These are phyloP conservation scores for Acipenser transmontanus DNA, from an alignment of 2,797 vertebrate species.

Conservation along the genomic window DNA sequence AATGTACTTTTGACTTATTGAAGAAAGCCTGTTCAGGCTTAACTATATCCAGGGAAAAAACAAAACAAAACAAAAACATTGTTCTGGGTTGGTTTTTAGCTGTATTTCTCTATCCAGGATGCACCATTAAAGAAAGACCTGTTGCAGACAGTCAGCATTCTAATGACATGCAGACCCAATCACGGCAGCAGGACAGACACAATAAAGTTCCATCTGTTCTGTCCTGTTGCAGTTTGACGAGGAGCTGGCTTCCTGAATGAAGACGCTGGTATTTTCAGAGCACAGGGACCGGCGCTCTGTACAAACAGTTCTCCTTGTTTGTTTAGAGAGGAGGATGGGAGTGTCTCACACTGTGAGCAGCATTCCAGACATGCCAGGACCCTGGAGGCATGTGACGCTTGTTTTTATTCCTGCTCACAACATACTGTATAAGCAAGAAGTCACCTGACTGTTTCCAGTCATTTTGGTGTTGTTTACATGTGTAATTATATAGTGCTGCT, in stretches of 20 bases:
- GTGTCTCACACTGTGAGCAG: conserved; percentile 1
- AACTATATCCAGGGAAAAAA: too few species aligned
- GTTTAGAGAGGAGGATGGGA: conserved; percentile 4
- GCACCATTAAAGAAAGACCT: too few species aligned
- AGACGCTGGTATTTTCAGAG: background rate
- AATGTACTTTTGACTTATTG: too few species aligned
- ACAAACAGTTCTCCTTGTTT: conserved; percentile 13
- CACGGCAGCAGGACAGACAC: background rate
- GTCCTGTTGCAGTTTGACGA: too few species aligned
- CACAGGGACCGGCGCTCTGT: background rate
- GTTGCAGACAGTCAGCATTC: background rate
- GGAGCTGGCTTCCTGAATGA: background rate
- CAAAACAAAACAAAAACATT: too few species aligned
- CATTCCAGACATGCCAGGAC: conserved; percentile 12
- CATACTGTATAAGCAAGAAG: background rate
- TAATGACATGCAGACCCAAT: background rate
- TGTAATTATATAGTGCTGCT: too few species aligned
- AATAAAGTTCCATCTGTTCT: conserved; percentile 3
- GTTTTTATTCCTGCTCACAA: background rate
- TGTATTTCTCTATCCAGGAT: too few species aligned
- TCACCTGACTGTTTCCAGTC: background rate
- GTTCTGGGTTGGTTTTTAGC: too few species aligned
- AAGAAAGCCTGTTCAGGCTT: too few species aligned
- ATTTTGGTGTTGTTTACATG: background rate
- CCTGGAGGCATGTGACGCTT: background rate